Conservation (phyloP, 2,113 vertebrate genomes). For the Mirza zaza region DNA sequence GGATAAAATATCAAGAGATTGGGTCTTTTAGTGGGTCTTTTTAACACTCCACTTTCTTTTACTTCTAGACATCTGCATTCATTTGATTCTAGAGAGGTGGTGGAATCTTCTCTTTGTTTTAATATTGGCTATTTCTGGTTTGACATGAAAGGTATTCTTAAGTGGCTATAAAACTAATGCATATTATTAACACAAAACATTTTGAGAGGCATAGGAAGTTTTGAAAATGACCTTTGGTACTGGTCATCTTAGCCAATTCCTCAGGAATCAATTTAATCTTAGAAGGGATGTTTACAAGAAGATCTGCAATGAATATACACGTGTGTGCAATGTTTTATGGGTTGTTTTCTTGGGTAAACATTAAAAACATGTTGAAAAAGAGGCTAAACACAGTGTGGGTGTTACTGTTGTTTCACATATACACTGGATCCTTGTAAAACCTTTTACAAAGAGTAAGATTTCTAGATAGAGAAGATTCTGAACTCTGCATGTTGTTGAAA, state of each 20-base stretch:
- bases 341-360: conserved; percentile 38
- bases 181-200: not conserved
- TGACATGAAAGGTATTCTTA: conserved; percentile 5
- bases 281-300: conserved; percentile 46
- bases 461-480: conserved; percentile 29
- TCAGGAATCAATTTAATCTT: conserved; percentile 37
- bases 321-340: not conserved
- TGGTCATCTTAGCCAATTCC: conserved; percentile 7
- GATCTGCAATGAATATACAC: accelerated
- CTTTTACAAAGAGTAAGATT: not conserved
- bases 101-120: not conserved
- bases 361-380: conserved; percentile 50
- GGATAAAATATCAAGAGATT: not conserved
- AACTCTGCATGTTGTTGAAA: not conserved
- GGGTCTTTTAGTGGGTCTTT: not conserved
- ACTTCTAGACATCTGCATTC: not conserved
- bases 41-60: not conserved
- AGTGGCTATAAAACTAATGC: not conserved
- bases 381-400: not conserved
- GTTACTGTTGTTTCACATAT: conserved; percentile 41
- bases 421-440: not conserved
- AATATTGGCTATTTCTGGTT: conserved; percentile 31
- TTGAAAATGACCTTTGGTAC: conserved; percentile 55
- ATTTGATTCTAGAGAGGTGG: not conserved
- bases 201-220: conserved; percentile 60